These are phyloP conservation scores for Elmis aenea DNA, from an alignment of 2,888 invertebrate species.

Conservation along the genomic window DNA sequence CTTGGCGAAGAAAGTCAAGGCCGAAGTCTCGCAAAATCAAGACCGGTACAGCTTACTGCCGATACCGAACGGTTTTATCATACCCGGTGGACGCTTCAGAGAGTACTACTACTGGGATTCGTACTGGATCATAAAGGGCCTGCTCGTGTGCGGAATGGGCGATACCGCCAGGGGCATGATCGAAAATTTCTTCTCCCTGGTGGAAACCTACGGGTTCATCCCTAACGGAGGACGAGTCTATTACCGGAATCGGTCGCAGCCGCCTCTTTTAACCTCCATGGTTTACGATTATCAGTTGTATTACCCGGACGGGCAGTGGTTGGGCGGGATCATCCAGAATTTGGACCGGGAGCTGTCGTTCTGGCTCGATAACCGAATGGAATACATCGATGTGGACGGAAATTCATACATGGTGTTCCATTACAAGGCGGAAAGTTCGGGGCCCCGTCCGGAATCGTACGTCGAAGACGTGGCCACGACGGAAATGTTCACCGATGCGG, in stretches of 20 bases:
- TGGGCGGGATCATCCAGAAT: constrained; percentile 52
- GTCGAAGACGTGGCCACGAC: constrained; percentile 57
- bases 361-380: constrained; percentile 57
- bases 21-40: constrained; percentile 49
- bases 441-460: constrained; percentile 71
- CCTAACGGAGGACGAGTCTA: constrained; percentile 83
- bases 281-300: constrained; percentile 59
- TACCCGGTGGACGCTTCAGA: constrained; percentile 66
- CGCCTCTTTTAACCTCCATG: constrained; percentile 68
- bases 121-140: constrained; percentile 79
- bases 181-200: constrained; percentile 66
- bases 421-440: constrained; percentile 56
- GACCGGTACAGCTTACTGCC: constrained; percentile 41
- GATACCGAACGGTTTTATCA: constrained; percentile 57
- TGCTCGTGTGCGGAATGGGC: constrained; percentile 71
- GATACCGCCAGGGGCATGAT: constrained; percentile 70
- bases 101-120: constrained; percentile 86
- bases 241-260: constrained; percentile 66
- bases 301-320: constrained; percentile 63
- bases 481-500: constrained; percentile 45
- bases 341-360: constrained; percentile 62
- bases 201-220: constrained; percentile 63
- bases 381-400: constrained; percentile 50
- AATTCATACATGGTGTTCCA: constrained; percentile 53
- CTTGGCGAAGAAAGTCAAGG: constrained; percentile 58